Percentiles rank a stretch among this genome's conserved stretches.
Evolutionary conservation across 2,888 invertebrate genomes (phyloP).

Genomic region (Mantis religiosa): DNA sequence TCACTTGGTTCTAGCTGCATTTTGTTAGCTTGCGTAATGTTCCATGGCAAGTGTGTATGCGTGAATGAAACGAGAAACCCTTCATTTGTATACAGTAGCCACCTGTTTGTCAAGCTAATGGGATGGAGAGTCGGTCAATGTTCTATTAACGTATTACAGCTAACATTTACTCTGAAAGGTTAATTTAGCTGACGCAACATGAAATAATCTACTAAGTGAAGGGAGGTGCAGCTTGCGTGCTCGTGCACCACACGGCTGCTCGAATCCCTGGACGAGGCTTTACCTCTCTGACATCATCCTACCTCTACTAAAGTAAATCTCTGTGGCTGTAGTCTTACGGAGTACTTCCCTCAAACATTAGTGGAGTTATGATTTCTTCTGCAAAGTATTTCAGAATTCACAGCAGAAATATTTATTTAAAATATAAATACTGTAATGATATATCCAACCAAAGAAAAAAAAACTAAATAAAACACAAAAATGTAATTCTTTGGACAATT

Average conservation of each 20-base stretch:
- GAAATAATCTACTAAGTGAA: not conserved
- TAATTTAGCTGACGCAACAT: not conserved
- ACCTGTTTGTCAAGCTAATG: not conserved
- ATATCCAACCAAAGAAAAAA: too few relatives aligned
- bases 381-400: too few relatives aligned
- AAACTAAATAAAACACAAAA: too few relatives aligned
- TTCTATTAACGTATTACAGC: not conserved
- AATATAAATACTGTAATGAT: too few relatives aligned
- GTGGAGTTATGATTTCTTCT: too few relatives aligned
- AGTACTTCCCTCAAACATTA: too few relatives aligned
- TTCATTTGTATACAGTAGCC: not conserved
- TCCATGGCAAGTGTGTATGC: not conserved
- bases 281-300: too few relatives aligned
- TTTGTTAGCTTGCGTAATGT: not conserved
- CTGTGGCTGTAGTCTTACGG: too few relatives aligned
- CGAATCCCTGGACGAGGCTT: not conserved
- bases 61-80: not conserved
- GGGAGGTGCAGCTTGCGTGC: not conserved
- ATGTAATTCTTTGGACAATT: too few relatives aligned
- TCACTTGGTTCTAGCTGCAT: not conserved
- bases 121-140: not conserved
- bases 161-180: conserved; percentile 4
- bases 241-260: not conserved
- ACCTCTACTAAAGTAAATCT: too few relatives aligned
- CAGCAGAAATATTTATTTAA: too few relatives aligned